Conservation (phyloP, 2,113 vertebrate species). For the Arvicanthis niloticus region DNA sequence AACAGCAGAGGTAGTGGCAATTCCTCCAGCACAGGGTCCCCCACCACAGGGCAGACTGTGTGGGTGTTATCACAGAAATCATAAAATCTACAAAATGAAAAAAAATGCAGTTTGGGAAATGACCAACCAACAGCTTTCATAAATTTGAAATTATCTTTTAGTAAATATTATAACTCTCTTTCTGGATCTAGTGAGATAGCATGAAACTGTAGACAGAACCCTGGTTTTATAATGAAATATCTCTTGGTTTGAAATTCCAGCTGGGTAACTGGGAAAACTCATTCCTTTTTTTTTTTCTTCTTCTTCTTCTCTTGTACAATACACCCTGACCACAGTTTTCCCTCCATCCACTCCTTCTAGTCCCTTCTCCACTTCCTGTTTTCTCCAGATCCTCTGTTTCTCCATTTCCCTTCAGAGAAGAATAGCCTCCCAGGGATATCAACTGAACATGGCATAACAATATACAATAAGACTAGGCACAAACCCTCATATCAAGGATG, state of each 20-base stretch:
- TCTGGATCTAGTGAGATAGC: neutral
- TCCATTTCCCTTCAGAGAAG: neutral
- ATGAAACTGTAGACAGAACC: neutral
- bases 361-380: neutral
- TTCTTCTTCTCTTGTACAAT: neutral
- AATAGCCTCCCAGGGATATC: neutral
- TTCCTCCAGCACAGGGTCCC: neutral
- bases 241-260: constrained; percentile 1
- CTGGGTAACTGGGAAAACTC: neutral
- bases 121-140: neutral
- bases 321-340: neutral
- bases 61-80: neutral
- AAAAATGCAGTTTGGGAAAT: constrained; percentile 32
- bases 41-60: neutral
- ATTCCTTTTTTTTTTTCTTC: neutral
- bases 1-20: neutral
- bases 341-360: neutral
- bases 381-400: too few species aligned
- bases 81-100: neutral
- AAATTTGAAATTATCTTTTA: neutral
- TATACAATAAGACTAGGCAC: neutral
- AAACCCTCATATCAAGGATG: neutral
- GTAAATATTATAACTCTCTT: neutral
- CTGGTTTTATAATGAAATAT: neutral
- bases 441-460: neutral